Evolutionary conservation across 2,888 invertebrate species (phyloP).

Genomic region (Encarsia formosa): DNA sequence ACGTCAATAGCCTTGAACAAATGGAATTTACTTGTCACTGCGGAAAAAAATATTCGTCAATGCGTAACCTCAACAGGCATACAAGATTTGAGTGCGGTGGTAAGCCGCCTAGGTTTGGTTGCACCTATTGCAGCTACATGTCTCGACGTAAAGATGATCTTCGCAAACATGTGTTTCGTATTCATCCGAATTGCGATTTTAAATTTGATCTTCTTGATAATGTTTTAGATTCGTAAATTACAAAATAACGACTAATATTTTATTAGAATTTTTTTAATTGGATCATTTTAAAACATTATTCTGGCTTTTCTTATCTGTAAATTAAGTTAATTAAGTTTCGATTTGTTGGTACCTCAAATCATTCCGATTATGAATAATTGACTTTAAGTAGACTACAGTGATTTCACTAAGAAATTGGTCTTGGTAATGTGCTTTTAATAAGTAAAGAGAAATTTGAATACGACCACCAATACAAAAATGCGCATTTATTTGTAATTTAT

Average conservation of each 20-base stretch:
- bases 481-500: too few species aligned
- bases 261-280: neutral
- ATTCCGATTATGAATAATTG: too few species aligned
- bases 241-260: neutral
- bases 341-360: too few species aligned
- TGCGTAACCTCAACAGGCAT: constrained; percentile 35
- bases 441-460: too few species aligned
- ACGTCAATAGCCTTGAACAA: too few species aligned
- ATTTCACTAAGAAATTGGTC: too few species aligned
- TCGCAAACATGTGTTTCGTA: neutral
- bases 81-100: constrained; percentile 42
- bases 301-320: neutral
- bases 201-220: neutral
- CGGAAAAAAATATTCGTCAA: constrained; percentile 14
- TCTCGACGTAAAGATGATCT: constrained; percentile 1
- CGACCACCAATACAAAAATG: too few species aligned
- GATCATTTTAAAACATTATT: neutral
- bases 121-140: constrained; percentile 39
- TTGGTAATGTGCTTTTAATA: too few species aligned
- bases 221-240: neutral
- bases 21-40: neutral
- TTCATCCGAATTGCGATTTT: neutral
- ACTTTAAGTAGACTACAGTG: too few species aligned
- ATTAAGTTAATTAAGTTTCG: neutral
- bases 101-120: constrained; percentile 42